Base-by-base conservation (phyloP, 2,797 vertebrate genomes). In the Tiaroga cobitis region DNA sequence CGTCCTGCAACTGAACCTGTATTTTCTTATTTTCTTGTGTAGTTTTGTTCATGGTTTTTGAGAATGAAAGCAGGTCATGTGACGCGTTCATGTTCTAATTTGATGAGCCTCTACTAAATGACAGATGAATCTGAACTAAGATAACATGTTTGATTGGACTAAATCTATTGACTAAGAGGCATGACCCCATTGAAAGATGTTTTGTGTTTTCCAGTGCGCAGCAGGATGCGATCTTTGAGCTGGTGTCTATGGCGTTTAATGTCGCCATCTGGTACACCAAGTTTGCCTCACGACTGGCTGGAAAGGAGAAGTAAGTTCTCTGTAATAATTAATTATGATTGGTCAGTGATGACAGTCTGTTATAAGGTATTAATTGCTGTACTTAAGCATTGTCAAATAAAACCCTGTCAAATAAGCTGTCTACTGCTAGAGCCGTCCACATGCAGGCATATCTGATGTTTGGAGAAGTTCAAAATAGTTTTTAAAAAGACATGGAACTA, bases 211-310 rank as follows among this genome's bases (percentile, higher is more conserved):
- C 75, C 85, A 99, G 98, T 93, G 94, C 96, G 85, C 98, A 99
- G 89, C 98, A 99, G 92, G 98, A 99, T 93, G 97, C 97, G 21
- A 91, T 99, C 75, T 99, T 99, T 94, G 98, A 99, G 87, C 91
- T 99, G 92, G 91, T 96, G 89, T 99, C 98, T 63, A 98, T 99
- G 97, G 96, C 95, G 87, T 99, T 98, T 93, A 99, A 99, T 61
- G 94, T 99, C 46, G 98, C 96, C 74, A 41, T 99, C 2, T 99
- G 98, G 98, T 96, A 98, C 91, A 98, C 97, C 83, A 99, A 99
- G 92, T 98, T 97, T 87, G 97, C 97, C 87, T 99, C 98, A 26
- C 96, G 97, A 92, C 92, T 97, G 16, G 95, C 98, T 82, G 98
- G 98, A 90, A 99, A 99, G 94, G 98, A 99, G 93, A 97, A 98